Percentiles rank a stretch among this genome's conserved stretches.
These are phyloP conservation scores for Porites divaricata DNA, from an alignment of 92 coral and sea anemone genomes.

Conservation along the genomic window DNA sequence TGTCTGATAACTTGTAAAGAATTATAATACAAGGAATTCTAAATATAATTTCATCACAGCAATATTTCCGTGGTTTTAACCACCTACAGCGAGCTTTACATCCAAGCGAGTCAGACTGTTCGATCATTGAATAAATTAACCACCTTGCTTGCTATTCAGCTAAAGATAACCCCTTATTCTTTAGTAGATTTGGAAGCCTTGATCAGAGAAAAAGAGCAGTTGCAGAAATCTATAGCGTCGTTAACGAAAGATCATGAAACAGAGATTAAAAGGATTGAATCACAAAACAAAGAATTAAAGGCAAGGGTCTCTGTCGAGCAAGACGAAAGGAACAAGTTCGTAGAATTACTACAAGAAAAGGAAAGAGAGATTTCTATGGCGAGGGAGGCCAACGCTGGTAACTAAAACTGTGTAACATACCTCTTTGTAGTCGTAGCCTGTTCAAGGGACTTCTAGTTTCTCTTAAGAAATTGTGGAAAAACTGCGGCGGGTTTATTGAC, in stretches of 20 bases:
- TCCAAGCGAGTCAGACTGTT: too few relatives aligned
- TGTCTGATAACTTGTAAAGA: constrained; percentile 4
- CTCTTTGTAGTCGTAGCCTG: too few relatives aligned
- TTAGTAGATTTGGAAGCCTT: neutral
- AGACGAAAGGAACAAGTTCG: constrained; percentile 11
- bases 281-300: constrained; percentile 4
- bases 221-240: neutral
- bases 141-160: too few relatives aligned
- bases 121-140: too few relatives aligned
- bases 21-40: constrained; percentile 2
- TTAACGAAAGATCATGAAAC: constrained; percentile 6
- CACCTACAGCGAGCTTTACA: neutral
- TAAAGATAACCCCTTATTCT: neutral
- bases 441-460: too few relatives aligned
- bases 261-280: constrained; percentile 9
- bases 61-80: constrained; percentile 6
- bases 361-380: neutral
- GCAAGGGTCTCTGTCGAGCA: constrained; percentile 5
- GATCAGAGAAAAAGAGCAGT: neutral
- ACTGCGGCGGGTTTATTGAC: too few relatives aligned
- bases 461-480: too few relatives aligned
- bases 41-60: constrained; percentile 3
- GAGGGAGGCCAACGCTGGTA: neutral
- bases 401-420: too few relatives aligned
- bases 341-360: neutral